Conservation (phyloP, 30 jellyfish, hydroid and myxozoan species). For the Turritopsis dohrnii region DNA sequence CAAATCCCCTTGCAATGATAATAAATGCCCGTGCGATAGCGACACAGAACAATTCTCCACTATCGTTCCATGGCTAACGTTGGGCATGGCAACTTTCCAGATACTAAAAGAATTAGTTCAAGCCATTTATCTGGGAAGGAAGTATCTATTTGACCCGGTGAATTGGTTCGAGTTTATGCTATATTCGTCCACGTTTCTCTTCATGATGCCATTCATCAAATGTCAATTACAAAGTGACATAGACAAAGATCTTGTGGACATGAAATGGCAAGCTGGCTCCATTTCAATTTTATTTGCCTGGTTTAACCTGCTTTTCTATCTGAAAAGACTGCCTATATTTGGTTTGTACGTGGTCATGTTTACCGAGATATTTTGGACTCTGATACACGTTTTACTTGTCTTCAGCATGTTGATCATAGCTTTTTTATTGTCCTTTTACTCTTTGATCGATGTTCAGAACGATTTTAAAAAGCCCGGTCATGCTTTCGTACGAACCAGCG, state of each 20-base stretch:
- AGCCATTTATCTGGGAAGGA: slow-evolving; percentile 38
- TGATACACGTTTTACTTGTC: slow-evolving; percentile 41
- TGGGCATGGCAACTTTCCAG: slow-evolving; percentile 48
- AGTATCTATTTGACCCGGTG: slow-evolving; percentile 47
- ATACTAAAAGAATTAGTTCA: slow-evolving; percentile 49
- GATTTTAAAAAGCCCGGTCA: slow-evolving; percentile 24
- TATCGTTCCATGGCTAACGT: slow-evolving; percentile 47
- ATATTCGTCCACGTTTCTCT: slow-evolving; percentile 66
- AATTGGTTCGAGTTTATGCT: slow-evolving; percentile 68
- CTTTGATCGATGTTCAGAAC: slow-evolving; percentile 37
- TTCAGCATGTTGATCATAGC: slow-evolving; percentile 43
- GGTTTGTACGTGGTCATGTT: slow-evolving; percentile 72
- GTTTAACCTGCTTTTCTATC: slow-evolving; percentile 48
- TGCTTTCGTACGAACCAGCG: slow-evolving; percentile 37
- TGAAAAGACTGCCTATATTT: slow-evolving; percentile 52
- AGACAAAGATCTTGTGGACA: background rate
- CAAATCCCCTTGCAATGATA: background rate
- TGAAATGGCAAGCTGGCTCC: slow-evolving; percentile 53
- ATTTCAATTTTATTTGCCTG: slow-evolving; percentile 47
- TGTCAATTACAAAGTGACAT: background rate
- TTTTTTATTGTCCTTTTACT: slow-evolving; percentile 53
- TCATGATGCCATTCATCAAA: slow-evolving; percentile 64
- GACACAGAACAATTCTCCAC: background rate
- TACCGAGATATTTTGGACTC: slow-evolving; percentile 34
- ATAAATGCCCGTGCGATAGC: background rate